Percentiles rank a stretch among this genome's conserved stretches.
These are phyloP conservation scores for Tenrec ecaudatus DNA, from an alignment of 2,113 vertebrate species.

Conservation along the genomic window DNA sequence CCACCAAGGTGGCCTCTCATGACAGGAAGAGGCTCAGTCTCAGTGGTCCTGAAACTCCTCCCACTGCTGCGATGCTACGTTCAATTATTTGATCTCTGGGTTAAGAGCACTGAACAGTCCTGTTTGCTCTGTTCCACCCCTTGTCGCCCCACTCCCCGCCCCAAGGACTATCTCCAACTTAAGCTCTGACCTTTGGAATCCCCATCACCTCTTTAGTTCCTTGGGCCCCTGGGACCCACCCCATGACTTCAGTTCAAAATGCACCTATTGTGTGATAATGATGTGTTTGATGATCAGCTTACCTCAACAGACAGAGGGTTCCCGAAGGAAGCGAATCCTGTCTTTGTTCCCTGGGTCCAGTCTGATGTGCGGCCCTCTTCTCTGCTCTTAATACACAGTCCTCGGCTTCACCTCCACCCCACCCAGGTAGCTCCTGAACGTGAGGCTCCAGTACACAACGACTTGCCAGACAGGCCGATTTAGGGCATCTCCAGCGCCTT, in stretches of 20 bases:
- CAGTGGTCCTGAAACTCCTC: not conserved
- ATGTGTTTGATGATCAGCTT: not conserved
- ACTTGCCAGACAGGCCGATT: not conserved
- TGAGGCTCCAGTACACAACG: not conserved
- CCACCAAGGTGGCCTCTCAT: not conserved
- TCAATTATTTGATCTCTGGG: not conserved
- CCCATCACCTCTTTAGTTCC: not conserved
- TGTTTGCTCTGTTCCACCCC: not conserved
- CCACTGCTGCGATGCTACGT: not conserved
- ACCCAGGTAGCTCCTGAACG: not conserved
- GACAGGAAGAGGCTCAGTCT: not conserved
- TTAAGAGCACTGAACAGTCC: not conserved
- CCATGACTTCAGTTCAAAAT: not conserved
- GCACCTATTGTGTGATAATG: not conserved
- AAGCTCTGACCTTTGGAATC: slow-evolving; percentile 13
- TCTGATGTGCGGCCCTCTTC: not conserved
- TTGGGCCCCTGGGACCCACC: not conserved
- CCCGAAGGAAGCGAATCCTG: not conserved
- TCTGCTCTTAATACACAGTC: not conserved
- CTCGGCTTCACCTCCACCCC: not conserved
- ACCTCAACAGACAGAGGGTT: not conserved
- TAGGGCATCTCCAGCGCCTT: too few species aligned
- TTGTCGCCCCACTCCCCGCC: not conserved
- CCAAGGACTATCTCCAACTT: not conserved
- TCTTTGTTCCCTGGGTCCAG: not conserved